Evolutionary conservation across 2,797 vertebrate species (phyloP).

Genomic region (Podargus strigoides): DNA sequence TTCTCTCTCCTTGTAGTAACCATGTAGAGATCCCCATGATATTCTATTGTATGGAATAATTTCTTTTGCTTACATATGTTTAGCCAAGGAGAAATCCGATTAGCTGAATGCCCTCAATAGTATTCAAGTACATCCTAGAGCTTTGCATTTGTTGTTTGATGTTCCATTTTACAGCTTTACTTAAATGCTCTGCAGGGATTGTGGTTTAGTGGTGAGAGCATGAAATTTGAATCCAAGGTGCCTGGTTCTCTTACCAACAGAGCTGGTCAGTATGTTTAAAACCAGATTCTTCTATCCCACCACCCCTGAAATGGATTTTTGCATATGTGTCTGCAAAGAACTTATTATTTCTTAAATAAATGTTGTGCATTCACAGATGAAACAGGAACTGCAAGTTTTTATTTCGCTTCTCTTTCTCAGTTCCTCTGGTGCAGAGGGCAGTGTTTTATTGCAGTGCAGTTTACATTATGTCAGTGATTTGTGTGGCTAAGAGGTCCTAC

Average conservation of each 20-base stretch:
- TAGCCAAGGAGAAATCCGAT: background rate
- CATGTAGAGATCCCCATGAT: background rate
- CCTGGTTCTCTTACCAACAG: slow-evolving; percentile 19
- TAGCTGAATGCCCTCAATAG: background rate
- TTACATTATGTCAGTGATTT: background rate
- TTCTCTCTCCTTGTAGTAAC: background rate
- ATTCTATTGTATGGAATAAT: background rate
- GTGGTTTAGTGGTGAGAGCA: slow-evolving; percentile 48
- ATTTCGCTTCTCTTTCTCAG: background rate
- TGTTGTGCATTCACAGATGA: background rate
- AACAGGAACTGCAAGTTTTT: background rate
- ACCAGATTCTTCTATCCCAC: background rate
- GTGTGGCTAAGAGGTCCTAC: background rate
- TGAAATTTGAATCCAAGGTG: slow-evolving; percentile 57
- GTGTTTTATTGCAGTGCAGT: background rate
- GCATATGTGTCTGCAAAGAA: background rate
- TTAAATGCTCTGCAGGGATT: slow-evolving; percentile 57
- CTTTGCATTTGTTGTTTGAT: slow-evolving; percentile 41
- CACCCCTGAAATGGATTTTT: background rate
- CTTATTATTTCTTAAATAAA: background rate
- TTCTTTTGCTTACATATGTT: background rate
- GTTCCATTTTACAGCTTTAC: slow-evolving; percentile 50
- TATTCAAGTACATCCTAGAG: background rate
- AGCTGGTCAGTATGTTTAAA: slow-evolving; percentile 20
- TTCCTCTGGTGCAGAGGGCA: background rate